Percentiles rank a stretch among this genome's conserved stretches.
Conservation (phyloP, 2,113 vertebrate genomes). For the Laticauda laticaudata region DNA sequence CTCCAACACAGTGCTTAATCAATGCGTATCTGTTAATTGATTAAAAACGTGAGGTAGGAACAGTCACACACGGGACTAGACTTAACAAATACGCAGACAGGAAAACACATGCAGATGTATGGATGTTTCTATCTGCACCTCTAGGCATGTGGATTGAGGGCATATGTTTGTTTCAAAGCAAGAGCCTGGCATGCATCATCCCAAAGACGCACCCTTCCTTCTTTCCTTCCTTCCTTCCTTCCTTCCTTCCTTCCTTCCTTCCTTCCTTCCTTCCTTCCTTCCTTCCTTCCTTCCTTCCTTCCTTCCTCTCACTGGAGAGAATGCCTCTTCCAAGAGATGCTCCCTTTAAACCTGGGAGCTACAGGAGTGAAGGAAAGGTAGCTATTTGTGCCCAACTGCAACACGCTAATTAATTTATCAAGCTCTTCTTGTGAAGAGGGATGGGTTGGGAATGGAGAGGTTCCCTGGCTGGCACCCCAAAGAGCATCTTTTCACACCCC, state of each 20-base stretch:
- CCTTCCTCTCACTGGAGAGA: not conserved
- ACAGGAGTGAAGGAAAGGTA: not conserved
- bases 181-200: not conserved
- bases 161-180: not conserved
- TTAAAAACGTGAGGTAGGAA: not conserved
- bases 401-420: not conserved
- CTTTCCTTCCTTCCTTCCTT: not conserved
- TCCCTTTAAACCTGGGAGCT: not conserved
- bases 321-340: not conserved
- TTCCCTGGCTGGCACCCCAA: not conserved
- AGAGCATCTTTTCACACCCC: not conserved
- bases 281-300: too few species aligned
- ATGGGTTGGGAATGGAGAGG: not conserved
- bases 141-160: not conserved
- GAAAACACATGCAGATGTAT: not conserved
- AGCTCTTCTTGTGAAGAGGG: not conserved
- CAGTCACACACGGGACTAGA: not conserved
- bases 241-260: too few species aligned
- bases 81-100: not conserved
- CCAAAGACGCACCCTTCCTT: not conserved
- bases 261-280: too few species aligned
- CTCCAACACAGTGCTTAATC: not conserved
- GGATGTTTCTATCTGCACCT: not conserved
- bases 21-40: not conserved
- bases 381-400: not conserved